A percentile compares a stretch with the other conserved stretches of the same genome.
phyloP scores from a whole-genome alignment of 2,797 vertebrate species.

The Coregonus suidteri region DNA sequence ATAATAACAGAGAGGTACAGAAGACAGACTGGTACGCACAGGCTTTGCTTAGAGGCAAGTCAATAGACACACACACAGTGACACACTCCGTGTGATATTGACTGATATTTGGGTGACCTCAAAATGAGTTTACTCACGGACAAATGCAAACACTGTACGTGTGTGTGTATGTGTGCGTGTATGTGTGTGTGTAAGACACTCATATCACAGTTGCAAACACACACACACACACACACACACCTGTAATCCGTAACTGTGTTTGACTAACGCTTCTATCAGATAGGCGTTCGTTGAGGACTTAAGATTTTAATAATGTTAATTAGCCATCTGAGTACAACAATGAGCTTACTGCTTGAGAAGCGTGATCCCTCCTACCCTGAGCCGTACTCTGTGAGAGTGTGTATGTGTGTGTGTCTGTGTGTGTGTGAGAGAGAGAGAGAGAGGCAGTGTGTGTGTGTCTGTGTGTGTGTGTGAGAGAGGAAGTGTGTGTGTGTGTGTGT shows the following conservation, averaged over 20 bases:
- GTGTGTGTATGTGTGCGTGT: too few species aligned
- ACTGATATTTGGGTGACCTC: conserved; percentile 5
- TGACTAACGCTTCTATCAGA: conserved; percentile 65
- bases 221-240: conserved; percentile 6
- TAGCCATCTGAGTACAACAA: conserved; percentile 66
- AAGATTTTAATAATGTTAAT: conserved; percentile 67
- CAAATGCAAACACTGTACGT: neutral
- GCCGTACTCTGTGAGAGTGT: conserved; percentile 28
- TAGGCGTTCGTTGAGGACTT: conserved; percentile 60
- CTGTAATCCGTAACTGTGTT: conserved; percentile 60
- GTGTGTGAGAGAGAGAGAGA: too few species aligned
- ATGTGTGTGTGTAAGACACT: neutral
- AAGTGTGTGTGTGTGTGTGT: conserved; percentile 14
- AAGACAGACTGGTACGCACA: conserved; percentile 39
- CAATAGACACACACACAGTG: conserved; percentile 25
- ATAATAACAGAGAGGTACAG: conserved; percentile 50
- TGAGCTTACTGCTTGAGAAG: conserved; percentile 54
- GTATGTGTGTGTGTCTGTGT: conserved; percentile 38
- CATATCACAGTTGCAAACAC: conserved; percentile 3
- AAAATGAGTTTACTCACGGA: neutral
- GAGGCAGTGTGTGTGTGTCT: too few species aligned
- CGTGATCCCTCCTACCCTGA: conserved; percentile 32
- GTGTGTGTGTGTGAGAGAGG: too few species aligned
- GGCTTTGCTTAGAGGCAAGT: conserved; percentile 37
- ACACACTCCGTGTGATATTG: neutral